Percentiles rank a stretch among this genome's conserved stretches.
Conservation (phyloP, 2,797 vertebrate species). For the Anabas testudineus region DNA sequence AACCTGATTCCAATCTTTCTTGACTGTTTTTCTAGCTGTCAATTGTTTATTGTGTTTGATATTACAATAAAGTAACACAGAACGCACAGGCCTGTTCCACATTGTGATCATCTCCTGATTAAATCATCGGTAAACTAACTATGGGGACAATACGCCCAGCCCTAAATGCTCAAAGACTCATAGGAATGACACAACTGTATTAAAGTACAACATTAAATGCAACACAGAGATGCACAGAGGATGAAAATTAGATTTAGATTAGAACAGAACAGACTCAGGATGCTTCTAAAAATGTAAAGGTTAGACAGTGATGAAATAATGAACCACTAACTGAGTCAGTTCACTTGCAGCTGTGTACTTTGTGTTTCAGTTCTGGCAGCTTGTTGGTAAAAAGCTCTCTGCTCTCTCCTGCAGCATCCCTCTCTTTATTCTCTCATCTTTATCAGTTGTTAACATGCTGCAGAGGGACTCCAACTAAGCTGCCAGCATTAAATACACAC, state of each 20-base stretch:
- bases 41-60: too few species aligned
- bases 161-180: background rate
- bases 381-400: constrained; percentile 22
- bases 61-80: background rate
- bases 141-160: background rate
- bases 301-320: constrained; percentile 34
- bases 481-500: constrained; percentile 28
- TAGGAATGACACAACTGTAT: background rate
- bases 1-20: too few species aligned
- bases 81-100: background rate
- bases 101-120: too few species aligned
- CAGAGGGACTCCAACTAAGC: constrained; percentile 55
- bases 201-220: background rate
- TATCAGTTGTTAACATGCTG: constrained; percentile 62
- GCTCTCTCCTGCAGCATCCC: constrained; percentile 24
- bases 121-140: background rate
- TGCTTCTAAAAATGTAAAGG: background rate
- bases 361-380: constrained; percentile 17
- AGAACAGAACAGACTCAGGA: background rate
- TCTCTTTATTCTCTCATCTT: constrained; percentile 53
- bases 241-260: background rate
- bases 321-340: constrained; percentile 16
- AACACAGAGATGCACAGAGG: background rate
- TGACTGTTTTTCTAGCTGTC: too few species aligned
- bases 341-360: constrained; percentile 8